Percentiles rank a stretch among this genome's conserved stretches.
These are phyloP conservation scores for Phrixothrix hirtus DNA, from an alignment of 2,888 invertebrate genomes.

Conservation along the genomic window DNA sequence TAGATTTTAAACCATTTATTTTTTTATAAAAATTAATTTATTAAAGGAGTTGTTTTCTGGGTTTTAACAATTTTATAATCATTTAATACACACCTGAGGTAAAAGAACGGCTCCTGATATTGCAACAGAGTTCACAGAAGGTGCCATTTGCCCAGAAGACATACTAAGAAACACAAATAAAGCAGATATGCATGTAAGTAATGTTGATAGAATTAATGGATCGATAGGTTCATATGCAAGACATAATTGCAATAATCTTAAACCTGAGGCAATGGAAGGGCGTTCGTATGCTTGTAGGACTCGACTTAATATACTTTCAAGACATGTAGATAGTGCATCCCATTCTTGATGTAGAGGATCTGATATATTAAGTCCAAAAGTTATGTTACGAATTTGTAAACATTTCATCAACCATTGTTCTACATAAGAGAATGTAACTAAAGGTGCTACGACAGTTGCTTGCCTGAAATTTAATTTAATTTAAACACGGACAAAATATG, in stretches of 20 bases:
- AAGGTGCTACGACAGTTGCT: slow-evolving; percentile 78
- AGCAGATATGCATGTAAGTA: slow-evolving; percentile 90
- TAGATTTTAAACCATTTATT: too few species aligned
- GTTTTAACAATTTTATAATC: neutral
- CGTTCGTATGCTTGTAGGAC: slow-evolving; percentile 74
- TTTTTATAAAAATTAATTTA: too few species aligned
- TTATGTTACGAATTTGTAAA: slow-evolving; percentile 60
- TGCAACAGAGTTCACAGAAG: slow-evolving; percentile 60
- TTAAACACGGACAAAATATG: too few species aligned
- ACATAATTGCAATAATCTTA: slow-evolving; percentile 76
- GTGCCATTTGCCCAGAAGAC: slow-evolving; percentile 78
- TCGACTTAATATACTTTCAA: slow-evolving; percentile 83
- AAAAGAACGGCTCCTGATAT: slow-evolving; percentile 70
- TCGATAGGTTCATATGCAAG: slow-evolving; percentile 75
- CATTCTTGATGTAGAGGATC: slow-evolving; percentile 79
- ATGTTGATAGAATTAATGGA: slow-evolving; percentile 78
- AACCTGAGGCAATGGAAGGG: slow-evolving; percentile 74
- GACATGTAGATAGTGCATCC: slow-evolving; percentile 77
- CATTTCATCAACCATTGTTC: slow-evolving; percentile 81
- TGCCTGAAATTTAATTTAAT: slow-evolving; percentile 66
- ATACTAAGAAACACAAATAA: slow-evolving; percentile 89
- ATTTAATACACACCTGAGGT: slow-evolving; percentile 67
- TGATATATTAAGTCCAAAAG: slow-evolving; percentile 55
- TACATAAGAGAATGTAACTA: slow-evolving; percentile 80
- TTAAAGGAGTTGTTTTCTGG: too few species aligned